Evolutionary conservation across 2,797 vertebrate species (phyloP).

Genomic region (Trichosurus vulpecula): DNA sequence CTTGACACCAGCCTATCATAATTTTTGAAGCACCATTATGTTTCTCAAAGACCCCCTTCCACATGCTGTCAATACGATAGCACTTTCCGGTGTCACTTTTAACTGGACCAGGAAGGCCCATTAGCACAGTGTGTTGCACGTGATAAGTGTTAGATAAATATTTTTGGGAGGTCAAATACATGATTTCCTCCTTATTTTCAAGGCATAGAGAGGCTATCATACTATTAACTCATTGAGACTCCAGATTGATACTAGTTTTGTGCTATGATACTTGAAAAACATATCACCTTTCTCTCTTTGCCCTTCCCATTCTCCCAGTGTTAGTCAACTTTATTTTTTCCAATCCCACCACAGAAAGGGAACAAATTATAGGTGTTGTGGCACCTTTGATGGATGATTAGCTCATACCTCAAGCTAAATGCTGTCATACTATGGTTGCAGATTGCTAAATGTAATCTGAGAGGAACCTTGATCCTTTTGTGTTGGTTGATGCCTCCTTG

Average conservation of each 20-base stretch:
- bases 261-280: neutral
- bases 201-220: neutral
- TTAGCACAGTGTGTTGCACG: neutral
- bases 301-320: neutral
- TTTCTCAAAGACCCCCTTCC: neutral
- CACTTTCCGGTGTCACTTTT: neutral
- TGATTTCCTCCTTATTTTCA: neutral
- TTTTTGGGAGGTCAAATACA: neutral
- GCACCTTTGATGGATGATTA: slow-evolving; percentile 36
- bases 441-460: neutral
- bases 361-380: neutral
- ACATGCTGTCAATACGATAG: neutral
- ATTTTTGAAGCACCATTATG: neutral
- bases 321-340: neutral
- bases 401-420: slow-evolving; percentile 27
- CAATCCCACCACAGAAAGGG: neutral
- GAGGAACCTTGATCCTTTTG: neutral
- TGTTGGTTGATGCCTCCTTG: neutral
- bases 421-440: slow-evolving; percentile 9
- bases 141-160: neutral
- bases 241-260: neutral
- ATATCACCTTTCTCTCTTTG: neutral
- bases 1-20: neutral
- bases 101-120: neutral
- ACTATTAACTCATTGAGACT: neutral